phyloP scores from a whole-genome alignment of 2,113 vertebrate species.

The Scatophagus argus region DNA sequence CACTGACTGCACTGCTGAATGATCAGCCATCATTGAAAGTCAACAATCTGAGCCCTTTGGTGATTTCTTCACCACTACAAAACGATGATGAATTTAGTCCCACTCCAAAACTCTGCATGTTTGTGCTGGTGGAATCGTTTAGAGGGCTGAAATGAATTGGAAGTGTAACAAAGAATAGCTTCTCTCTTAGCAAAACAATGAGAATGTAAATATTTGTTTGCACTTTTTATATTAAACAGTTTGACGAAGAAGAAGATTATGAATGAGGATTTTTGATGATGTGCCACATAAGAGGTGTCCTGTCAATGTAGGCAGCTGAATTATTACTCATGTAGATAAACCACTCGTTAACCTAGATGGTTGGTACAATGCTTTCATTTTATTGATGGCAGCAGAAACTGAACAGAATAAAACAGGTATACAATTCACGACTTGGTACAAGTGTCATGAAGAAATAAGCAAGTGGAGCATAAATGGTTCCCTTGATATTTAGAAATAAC shows the following conservation, averaged over 20 bases:
- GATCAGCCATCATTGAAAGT: background rate
- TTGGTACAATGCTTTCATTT: constrained; percentile 53
- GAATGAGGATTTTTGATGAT: background rate
- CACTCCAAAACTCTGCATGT: constrained; percentile 4
- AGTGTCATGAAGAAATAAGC: constrained; percentile 5
- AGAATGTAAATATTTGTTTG: constrained; percentile 68
- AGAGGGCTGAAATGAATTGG: background rate
- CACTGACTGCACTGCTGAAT: constrained; percentile 4
- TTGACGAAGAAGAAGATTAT: constrained; percentile 23
- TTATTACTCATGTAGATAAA: constrained; percentile 36
- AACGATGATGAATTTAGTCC: constrained; percentile 1
- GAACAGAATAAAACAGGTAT: background rate
- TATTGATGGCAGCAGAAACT: constrained; percentile 29
- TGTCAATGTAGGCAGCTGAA: background rate
- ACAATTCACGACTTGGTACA: constrained; percentile 38
- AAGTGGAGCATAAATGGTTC: constrained; percentile 21
- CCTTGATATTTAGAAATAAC: background rate
- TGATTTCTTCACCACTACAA: background rate
- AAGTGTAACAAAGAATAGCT: background rate
- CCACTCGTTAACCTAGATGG: constrained; percentile 21
- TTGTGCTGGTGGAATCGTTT: constrained; percentile 1
- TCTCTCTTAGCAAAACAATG: constrained; percentile 2
- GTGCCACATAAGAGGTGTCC: background rate
- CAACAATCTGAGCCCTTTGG: constrained; percentile 34
- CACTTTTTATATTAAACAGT: constrained; percentile 37